These are phyloP conservation scores for Silurus asotus DNA, from an alignment of 2,113 vertebrate genomes.

Conservation along the genomic window DNA sequence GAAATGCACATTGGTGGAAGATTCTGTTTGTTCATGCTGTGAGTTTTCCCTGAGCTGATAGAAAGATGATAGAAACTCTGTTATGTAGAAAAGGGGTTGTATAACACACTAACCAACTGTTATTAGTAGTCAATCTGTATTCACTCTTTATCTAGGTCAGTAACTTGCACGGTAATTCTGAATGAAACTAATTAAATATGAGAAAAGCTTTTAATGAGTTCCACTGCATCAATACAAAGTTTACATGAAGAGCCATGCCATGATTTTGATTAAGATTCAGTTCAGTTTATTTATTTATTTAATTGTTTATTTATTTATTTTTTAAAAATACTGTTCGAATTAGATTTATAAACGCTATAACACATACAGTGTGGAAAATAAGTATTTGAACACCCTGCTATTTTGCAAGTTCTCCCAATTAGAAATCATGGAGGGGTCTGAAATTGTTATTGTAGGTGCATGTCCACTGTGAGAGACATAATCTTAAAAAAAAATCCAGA, in stretches of 20 bases:
- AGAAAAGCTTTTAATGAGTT: not conserved
- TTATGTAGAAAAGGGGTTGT: constrained; percentile 47
- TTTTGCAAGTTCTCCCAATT: too few species aligned
- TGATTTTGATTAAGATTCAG: not conserved
- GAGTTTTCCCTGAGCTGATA: constrained; percentile 8
- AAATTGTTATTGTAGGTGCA: too few species aligned
- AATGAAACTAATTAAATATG: not conserved
- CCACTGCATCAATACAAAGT: not conserved
- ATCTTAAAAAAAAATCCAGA: too few species aligned
- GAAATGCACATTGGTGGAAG: constrained; percentile 1
- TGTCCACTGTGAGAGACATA: too few species aligned
- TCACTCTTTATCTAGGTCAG: not conserved
- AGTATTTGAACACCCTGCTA: too few species aligned
- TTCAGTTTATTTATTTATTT: too few species aligned
- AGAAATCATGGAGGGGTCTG: too few species aligned
- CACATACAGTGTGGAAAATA: too few species aligned
- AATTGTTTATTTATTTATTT: not conserved
- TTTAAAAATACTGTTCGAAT: too few species aligned
- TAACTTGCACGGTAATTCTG: not conserved
- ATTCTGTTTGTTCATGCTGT: constrained; percentile 16
- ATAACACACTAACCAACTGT: not conserved
- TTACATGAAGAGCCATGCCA: not conserved
- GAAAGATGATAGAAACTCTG: constrained; percentile 26
- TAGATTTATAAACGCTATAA: not conserved
- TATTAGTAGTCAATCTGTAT: not conserved